A percentile compares a stretch with the other conserved stretches of the same genome.
Evolutionary conservation across 2,797 vertebrate species (phyloP).

Genomic region (Enteromius radiatus): DNA sequence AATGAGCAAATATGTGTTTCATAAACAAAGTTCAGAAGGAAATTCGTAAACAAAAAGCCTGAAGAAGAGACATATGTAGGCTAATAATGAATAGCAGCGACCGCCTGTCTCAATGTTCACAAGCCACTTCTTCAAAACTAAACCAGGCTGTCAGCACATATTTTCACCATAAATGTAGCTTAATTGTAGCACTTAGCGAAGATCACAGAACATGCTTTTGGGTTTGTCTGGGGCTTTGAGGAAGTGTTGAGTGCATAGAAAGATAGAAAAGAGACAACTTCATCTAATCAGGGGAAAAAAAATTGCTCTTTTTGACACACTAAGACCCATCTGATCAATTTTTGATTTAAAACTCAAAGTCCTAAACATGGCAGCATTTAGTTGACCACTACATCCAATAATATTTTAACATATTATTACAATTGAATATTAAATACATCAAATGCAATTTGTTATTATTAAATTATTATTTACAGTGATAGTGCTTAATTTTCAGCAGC

Average conservation of each 20-base stretch:
- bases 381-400: neutral
- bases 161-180: slow-evolving; percentile 21
- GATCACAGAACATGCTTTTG: slow-evolving; percentile 19
- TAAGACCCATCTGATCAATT: neutral
- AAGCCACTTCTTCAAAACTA: neutral
- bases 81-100: neutral
- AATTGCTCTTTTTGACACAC: neutral
- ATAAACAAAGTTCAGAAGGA: too few species aligned
- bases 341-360: slow-evolving; percentile 3
- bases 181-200: slow-evolving; percentile 23
- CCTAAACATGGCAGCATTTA: neutral
- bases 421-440: neutral
- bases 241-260: neutral
- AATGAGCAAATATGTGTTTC: slow-evolving; percentile 11
- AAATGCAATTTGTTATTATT: neutral
- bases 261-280: neutral
- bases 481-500: neutral
- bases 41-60: neutral
- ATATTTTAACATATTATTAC: too few species aligned
- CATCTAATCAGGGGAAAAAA: neutral
- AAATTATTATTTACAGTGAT: neutral
- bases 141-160: slow-evolving; percentile 14
- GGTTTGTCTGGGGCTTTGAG: slow-evolving; percentile 5
- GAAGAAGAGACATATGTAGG: slow-evolving; percentile 7
- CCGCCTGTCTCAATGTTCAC: neutral